A percentile compares a stretch with the other conserved stretches of the same genome.
These are phyloP conservation scores for Anthoscopus minutus DNA, from an alignment of 2,113 vertebrate genomes.

Conservation along the genomic window DNA sequence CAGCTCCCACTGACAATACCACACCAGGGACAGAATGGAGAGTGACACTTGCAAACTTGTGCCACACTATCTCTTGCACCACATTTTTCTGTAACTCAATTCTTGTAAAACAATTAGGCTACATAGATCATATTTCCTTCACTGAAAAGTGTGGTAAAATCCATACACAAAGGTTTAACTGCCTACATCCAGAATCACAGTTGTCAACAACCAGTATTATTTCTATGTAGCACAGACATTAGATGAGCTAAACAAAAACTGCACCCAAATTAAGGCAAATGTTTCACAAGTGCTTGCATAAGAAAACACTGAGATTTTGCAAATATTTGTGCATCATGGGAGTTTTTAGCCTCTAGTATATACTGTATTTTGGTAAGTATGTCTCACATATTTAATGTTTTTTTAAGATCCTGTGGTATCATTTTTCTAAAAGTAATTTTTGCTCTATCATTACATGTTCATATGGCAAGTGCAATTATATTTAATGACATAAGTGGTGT, in stretches of 20 bases:
- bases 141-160: neutral
- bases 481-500: slow-evolving; percentile 49
- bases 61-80: neutral
- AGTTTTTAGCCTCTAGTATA: neutral
- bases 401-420: neutral
- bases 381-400: neutral
- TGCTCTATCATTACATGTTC: neutral
- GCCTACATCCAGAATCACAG: neutral
- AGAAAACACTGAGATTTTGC: neutral
- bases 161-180: neutral
- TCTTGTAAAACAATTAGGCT: neutral
- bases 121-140: neutral
- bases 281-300: neutral
- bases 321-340: neutral
- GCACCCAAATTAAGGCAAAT: neutral
- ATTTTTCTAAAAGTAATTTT: slow-evolving; percentile 34
- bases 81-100: neutral
- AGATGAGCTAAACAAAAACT: neutral
- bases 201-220: neutral
- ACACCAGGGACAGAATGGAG: neutral
- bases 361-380: neutral
- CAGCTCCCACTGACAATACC: neutral
- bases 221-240: neutral
- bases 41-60: neutral
- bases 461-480: slow-evolving; percentile 28